These are phyloP conservation scores for Chaetodon trifascialis DNA, from an alignment of 2,113 vertebrate species.

Conservation along the genomic window DNA sequence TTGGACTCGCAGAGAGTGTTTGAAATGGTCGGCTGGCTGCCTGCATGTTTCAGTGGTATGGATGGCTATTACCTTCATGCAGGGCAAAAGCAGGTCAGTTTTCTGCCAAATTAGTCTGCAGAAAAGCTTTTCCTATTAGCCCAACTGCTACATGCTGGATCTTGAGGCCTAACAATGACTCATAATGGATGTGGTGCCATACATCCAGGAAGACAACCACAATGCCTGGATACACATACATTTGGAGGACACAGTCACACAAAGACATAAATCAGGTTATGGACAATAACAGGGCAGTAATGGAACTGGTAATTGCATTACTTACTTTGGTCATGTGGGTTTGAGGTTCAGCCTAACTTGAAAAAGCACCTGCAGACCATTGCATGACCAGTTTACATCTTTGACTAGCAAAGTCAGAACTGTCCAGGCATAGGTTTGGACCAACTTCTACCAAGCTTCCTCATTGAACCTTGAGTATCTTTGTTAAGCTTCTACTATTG, in stretches of 20 bases:
- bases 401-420: not conserved
- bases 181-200: constrained; percentile 32
- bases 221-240: not conserved
- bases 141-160: constrained; percentile 38
- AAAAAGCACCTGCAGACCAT: not conserved
- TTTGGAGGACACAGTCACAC: not conserved
- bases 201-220: not conserved
- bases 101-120: constrained; percentile 57
- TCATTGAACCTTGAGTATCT: not conserved
- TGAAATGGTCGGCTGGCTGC: constrained; percentile 31
- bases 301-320: not conserved
- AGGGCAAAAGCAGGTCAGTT: constrained; percentile 39
- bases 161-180: constrained; percentile 36
- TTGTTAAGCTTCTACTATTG: not conserved
- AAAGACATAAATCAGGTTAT: constrained; percentile 25
- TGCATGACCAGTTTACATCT: not conserved
- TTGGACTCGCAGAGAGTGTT: constrained; percentile 47
- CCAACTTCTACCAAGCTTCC: too few species aligned
- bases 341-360: not conserved
- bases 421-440: not conserved
- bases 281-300: not conserved
- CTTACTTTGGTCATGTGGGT: not conserved
- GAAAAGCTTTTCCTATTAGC: constrained; percentile 36
- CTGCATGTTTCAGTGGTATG: constrained; percentile 36
- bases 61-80: constrained; percentile 42